A percentile compares a stretch with the other conserved stretches of the same genome.
Evolutionary conservation across 2,113 vertebrate genomes (phyloP).

Genomic region (Daubentonia madagascariensis): DNA sequence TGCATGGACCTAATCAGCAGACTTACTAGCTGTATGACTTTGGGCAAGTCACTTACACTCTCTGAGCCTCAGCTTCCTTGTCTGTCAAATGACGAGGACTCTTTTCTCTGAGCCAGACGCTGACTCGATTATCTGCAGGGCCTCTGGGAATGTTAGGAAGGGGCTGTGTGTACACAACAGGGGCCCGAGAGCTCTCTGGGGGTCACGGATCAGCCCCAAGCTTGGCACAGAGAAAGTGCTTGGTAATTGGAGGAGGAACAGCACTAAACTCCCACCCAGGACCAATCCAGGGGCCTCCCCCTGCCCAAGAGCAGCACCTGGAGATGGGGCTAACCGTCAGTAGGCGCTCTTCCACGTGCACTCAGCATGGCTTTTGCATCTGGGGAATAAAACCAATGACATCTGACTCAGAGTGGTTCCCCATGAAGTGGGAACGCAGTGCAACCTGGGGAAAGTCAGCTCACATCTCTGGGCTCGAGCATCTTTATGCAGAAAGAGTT

Average conservation of each 20-base stretch:
- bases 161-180: accelerated
- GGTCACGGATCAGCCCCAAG: neutral
- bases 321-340: no score
- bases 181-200: neutral
- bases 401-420: neutral
- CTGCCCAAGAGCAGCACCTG: neutral
- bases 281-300: neutral
- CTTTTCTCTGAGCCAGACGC: neutral
- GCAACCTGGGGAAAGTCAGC: neutral
- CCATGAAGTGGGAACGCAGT: accelerated
- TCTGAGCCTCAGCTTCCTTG: neutral
- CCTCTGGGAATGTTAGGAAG: neutral
- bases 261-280: neutral
- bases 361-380: no score
- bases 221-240: neutral
- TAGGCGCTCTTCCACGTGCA: no score
- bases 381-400: no score
- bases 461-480: neutral
- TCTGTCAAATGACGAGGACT: neutral
- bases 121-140: neutral
- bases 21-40: neutral
- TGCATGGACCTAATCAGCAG: neutral
- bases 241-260: no score
- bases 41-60: neutral
- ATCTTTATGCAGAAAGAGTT: neutral